Evolutionary conservation across 53 echinoderm and acorn worm species (phyloP), one percentile per base, ranked within the genome.

Genomic region (Crossaster papposus): DNA sequence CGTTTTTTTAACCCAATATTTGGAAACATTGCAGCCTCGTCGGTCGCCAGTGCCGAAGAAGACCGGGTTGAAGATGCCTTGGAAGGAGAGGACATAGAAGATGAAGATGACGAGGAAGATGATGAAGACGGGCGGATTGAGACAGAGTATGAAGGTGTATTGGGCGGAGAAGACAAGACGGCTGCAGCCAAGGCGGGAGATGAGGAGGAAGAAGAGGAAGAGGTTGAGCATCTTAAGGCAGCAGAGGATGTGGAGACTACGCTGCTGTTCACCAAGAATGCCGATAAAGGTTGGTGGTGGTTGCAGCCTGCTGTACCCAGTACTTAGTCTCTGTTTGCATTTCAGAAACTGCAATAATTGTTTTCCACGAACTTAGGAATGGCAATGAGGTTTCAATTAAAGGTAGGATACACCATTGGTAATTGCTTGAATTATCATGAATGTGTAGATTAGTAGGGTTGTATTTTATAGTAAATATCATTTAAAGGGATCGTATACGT

Each of bases 221-320:
- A 98, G 81, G 91, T 92, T 58, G 92, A 93, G 81, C 90, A 81
- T 51, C 83, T 98, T 30, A 98, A 96, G 84, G 81, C 99, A 26
- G 94, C 99, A 23, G 92, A 93, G 73, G 94, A 98, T 93, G 99
- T 96, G 53, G 99, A 98, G 33, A 96, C 96, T 22, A 94, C 94
- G 23, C 64, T 96, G 70, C 96, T 98, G 76, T 98, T 98, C 88
- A 98, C 99, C 79, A 96, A 93, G 78, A 94, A 96, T 71, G 82
- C 91, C 5, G 99, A 98, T 82, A 90, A 94, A 93, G 99, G 99
- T 97, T 70, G 2, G 78, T 37, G 30, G 75, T 24, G 10, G 2
- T 28, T 0, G 24, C 22, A n/a, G n/a, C n/a, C n/a, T n/a, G n/a
- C n/a, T n/a, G n/a, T n/a, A n/a, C n/a, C n/a, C n/a, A n/a, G n/a